Percentiles rank a stretch among this genome's conserved stretches.
Conservation (phyloP, 2,888 invertebrate genomes). For the Epinotia brunnichana region DNA sequence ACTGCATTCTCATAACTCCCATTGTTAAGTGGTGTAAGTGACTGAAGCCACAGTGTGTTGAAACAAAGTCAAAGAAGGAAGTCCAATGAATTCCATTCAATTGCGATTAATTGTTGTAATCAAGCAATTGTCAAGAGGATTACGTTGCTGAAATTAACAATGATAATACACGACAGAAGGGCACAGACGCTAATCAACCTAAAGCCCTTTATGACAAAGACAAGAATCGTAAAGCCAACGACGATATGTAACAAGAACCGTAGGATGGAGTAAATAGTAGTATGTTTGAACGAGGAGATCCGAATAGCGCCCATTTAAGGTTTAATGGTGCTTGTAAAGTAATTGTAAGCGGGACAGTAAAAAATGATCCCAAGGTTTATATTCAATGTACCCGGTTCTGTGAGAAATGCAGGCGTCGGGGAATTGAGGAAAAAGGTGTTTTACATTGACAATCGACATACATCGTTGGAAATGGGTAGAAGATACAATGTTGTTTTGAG, state of each 20-base stretch:
- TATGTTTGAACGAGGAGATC: slow-evolving; percentile 62
- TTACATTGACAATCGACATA: slow-evolving; percentile 14
- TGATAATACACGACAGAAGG: slow-evolving; percentile 59
- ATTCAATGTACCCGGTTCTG: slow-evolving; percentile 27
- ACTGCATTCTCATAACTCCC: neutral
- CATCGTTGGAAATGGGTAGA: neutral
- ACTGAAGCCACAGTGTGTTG: slow-evolving; percentile 44
- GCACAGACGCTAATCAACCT: slow-evolving; percentile 51
- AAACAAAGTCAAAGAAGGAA: slow-evolving; percentile 65
- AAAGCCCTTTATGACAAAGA: slow-evolving; percentile 52
- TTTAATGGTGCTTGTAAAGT: slow-evolving; percentile 63
- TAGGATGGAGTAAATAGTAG: slow-evolving; percentile 63
- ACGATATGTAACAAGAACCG: slow-evolving; percentile 51
- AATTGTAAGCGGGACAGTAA: slow-evolving; percentile 53
- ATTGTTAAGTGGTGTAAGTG: slow-evolving; percentile 16
- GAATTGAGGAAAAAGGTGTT: slow-evolving; percentile 26
- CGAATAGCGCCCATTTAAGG: slow-evolving; percentile 65
- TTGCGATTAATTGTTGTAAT: slow-evolving; percentile 82
- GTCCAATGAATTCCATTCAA: slow-evolving; percentile 76
- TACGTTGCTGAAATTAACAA: slow-evolving; percentile 76
- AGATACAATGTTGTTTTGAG: slow-evolving; percentile 14
- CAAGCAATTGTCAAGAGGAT: slow-evolving; percentile 77
- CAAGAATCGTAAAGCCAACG: slow-evolving; percentile 47
- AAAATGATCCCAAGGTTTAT: slow-evolving; percentile 38
- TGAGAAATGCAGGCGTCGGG: slow-evolving; percentile 26